phyloP scores from a whole-genome alignment of 2,888 invertebrate genomes.

The Ichneumoninae sp. region DNA sequence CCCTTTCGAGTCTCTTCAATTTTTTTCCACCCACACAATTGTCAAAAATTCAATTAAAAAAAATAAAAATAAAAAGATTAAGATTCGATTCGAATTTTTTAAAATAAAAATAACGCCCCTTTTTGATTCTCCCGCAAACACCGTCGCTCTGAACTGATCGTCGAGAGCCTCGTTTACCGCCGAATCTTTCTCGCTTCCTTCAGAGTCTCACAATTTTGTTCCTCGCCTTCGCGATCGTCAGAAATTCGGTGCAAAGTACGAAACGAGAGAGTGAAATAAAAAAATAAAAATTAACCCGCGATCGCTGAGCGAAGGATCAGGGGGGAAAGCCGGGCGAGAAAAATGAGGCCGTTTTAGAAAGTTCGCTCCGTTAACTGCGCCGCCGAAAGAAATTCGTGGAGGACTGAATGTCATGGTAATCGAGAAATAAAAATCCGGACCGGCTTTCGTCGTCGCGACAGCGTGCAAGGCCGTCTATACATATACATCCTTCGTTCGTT shows the following conservation, averaged over 20 bases:
- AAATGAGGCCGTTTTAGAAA: slow-evolving; percentile 65
- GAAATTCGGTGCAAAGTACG: neutral
- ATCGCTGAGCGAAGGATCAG: neutral
- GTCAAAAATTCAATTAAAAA: too few relatives aligned
- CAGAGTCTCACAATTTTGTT: neutral
- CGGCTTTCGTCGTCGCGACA: slow-evolving; percentile 29
- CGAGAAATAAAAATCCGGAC: slow-evolving; percentile 63
- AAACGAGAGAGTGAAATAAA: neutral
- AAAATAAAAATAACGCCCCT: too few relatives aligned
- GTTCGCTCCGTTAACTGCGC: slow-evolving; percentile 55
- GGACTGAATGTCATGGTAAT: slow-evolving; percentile 63
- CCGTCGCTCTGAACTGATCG: neutral
- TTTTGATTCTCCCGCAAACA: too few relatives aligned
- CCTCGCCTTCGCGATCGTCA: neutral
- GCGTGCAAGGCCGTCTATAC: neutral
- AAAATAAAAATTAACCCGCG: neutral
- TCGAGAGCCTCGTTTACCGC: slow-evolving; percentile 5
- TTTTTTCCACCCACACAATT: neutral
- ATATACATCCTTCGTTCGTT: slow-evolving; percentile 12
- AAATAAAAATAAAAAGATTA: too few relatives aligned
- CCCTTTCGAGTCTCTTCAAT: neutral
- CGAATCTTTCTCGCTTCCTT: neutral
- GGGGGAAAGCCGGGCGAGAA: slow-evolving; percentile 22
- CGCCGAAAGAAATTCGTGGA: slow-evolving; percentile 60
- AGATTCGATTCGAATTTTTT: too few relatives aligned